These are phyloP conservation scores for Dallia pectoralis DNA, from an alignment of 2,797 vertebrate genomes.

Conservation along the genomic window DNA sequence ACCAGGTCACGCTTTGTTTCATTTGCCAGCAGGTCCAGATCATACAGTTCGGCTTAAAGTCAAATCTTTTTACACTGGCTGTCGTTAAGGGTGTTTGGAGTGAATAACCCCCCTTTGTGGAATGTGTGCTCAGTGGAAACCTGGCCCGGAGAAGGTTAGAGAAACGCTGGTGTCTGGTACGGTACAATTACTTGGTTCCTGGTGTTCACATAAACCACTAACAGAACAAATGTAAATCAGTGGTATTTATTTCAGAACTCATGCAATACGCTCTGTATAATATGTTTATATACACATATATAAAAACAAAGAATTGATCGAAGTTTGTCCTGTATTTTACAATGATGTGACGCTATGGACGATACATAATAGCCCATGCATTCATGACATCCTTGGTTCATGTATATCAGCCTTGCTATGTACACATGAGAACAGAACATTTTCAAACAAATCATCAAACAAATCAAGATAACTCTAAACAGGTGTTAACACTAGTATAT, in stretches of 20 bases:
- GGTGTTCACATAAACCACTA: neutral
- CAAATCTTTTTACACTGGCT: conserved; percentile 32
- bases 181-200: neutral
- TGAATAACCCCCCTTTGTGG: conserved; percentile 47
- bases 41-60: conserved; percentile 48
- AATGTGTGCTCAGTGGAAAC: conserved; percentile 54
- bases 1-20: conserved; percentile 39
- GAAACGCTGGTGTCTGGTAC: conserved; percentile 6
- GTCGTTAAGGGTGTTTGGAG: conserved; percentile 33
- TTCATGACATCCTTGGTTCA: conserved; percentile 26
- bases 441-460: conserved; percentile 27
- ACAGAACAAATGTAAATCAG: conserved; percentile 28
- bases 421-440: conserved; percentile 39
- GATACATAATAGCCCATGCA: conserved; percentile 45
- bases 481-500: conserved; percentile 57
- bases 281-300: neutral
- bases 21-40: conserved; percentile 28
- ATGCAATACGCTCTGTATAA: conserved; percentile 53
- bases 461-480: conserved; percentile 42
- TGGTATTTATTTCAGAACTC: conserved; percentile 64
- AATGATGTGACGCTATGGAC: conserved; percentile 26
- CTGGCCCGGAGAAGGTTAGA: conserved; percentile 15
- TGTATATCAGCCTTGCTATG: conserved; percentile 30
- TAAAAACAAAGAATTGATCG: neutral
- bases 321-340: conserved; percentile 3